phyloP scores from a whole-genome alignment of 2,797 vertebrate species.

The Poecilia picta region DNA sequence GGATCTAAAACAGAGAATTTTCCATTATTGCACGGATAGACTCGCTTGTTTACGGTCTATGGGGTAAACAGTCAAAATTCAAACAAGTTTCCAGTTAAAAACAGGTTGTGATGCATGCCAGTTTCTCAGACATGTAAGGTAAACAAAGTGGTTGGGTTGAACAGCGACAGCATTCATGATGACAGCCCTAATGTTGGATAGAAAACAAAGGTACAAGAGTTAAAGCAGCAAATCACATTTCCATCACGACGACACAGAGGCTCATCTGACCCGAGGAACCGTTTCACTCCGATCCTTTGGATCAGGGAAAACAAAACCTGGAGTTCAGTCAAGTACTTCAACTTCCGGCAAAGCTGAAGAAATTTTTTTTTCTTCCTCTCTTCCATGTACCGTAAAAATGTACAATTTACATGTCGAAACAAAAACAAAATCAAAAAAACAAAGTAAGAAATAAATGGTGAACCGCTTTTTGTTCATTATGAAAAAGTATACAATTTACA shows the following conservation, averaged over 20 bases:
- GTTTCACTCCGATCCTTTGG: constrained; percentile 65
- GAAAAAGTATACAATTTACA: constrained; percentile 78
- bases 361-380: constrained; percentile 33
- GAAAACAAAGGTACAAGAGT: constrained; percentile 71
- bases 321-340: constrained; percentile 73
- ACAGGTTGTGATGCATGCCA: constrained; percentile 33
- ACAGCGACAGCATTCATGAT: constrained; percentile 68
- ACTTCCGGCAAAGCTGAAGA: constrained; percentile 69
- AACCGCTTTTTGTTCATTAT: constrained; percentile 68
- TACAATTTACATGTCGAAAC: constrained; percentile 76
- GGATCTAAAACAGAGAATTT: constrained; percentile 13
- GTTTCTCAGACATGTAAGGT: constrained; percentile 39
- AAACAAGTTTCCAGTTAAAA: constrained; percentile 33
- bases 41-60: constrained; percentile 33
- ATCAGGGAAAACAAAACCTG: constrained; percentile 65
- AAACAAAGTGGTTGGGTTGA: constrained; percentile 38
- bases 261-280: constrained; percentile 66
- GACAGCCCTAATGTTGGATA: constrained; percentile 73
- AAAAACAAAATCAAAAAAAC: constrained; percentile 35
- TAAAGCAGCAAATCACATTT: constrained; percentile 81
- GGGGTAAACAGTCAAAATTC: constrained; percentile 25
- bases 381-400: constrained; percentile 74
- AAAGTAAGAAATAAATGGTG: constrained; percentile 42
- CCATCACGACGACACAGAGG: constrained; percentile 75
- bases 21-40: constrained; percentile 27